Evolutionary conservation across 2,113 vertebrate species (phyloP), one percentile per base, ranked within the genome.

Genomic region (Morone chrysops): DNA sequence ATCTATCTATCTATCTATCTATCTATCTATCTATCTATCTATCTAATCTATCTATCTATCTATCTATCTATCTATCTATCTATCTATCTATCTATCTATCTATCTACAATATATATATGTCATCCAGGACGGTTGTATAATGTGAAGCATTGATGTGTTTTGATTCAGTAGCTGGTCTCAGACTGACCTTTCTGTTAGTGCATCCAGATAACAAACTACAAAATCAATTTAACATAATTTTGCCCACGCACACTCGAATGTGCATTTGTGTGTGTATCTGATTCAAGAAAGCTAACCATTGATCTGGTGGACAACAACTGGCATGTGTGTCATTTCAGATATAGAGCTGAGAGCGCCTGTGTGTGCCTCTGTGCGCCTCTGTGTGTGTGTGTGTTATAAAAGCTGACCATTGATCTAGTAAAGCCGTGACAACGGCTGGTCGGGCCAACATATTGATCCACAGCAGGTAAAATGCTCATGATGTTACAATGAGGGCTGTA

Each of bases 141-240:
- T 65, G 36, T 57, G 54, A 47, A 75, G 41, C 80, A 73, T 71
- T 61, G 67, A 66, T 40, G 48, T 71, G 77, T 88, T 91, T 74
- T 70, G 81, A 82, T 85, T 86, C 80, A 8, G 60, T n/a, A 25
- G 75, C 72, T 62, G 72, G 5, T 88, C 84, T 83, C 45, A 12
- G 40, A 1, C 61, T 89, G 90, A 90, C 92, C 89, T 92, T 90
- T 91, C 67, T 75, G 75, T 78, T 70, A 74, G 74, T 60, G 84
- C 45, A 25, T 80, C 87, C 82, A 70, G 59, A 88, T 71, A 91
- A 84, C 87, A 82, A 92, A 87, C 86, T 69, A 57, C 75, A 83
- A 86, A 85, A 92, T 90, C 89, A 87, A 90, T 92, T 71, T 50
- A 78, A 87, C 91, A 89, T 90, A 82, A 85, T 79, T 90, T 77